Evolutionary conservation across 2,113 vertebrate species (phyloP).

Genomic region (Zingel zingel): DNA sequence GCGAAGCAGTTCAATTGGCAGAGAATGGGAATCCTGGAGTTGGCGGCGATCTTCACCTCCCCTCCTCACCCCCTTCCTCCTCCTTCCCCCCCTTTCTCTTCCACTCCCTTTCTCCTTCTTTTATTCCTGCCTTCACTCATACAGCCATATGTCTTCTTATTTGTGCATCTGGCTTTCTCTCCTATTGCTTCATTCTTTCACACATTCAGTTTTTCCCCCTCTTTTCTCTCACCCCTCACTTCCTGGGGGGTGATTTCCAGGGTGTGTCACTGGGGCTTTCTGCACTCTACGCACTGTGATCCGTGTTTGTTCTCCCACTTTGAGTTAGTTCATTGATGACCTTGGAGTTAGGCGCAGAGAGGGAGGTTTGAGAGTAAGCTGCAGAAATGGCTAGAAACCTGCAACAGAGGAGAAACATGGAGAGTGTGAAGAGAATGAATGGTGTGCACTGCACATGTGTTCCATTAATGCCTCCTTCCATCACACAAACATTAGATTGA

Average conservation of each 20-base stretch:
- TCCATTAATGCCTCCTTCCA: conserved; percentile 18
- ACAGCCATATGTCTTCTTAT: conserved; percentile 4
- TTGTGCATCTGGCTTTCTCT: conserved; percentile 28
- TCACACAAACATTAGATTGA: conserved; percentile 13
- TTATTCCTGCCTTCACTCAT: conserved; percentile 1
- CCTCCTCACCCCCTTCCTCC: conserved; percentile 1
- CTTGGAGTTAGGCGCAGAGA: conserved; percentile 59
- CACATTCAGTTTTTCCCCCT: neutral
- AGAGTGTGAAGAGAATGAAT: conserved; percentile 20
- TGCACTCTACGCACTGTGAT: neutral
- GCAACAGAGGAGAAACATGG: conserved; percentile 30
- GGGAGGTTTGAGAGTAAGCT: conserved; percentile 13
- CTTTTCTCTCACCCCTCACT: conserved; percentile 29
- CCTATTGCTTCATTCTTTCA: conserved; percentile 20
- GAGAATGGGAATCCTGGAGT: conserved; percentile 34
- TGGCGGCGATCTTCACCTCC: conserved; percentile 21
- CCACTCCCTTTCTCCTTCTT: neutral
- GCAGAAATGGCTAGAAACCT: conserved; percentile 46
- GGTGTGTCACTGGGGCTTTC: conserved; percentile 29
- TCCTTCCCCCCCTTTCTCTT: conserved; percentile 10
- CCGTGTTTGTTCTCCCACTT: conserved; percentile 19
- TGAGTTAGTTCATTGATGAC: conserved; percentile 59
- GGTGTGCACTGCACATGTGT: conserved; percentile 7
- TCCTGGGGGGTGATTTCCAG: conserved; percentile 37
- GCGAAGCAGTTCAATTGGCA: neutral